Conservation (phyloP, 2,797 vertebrate genomes). For the Ara ararauna region DNA sequence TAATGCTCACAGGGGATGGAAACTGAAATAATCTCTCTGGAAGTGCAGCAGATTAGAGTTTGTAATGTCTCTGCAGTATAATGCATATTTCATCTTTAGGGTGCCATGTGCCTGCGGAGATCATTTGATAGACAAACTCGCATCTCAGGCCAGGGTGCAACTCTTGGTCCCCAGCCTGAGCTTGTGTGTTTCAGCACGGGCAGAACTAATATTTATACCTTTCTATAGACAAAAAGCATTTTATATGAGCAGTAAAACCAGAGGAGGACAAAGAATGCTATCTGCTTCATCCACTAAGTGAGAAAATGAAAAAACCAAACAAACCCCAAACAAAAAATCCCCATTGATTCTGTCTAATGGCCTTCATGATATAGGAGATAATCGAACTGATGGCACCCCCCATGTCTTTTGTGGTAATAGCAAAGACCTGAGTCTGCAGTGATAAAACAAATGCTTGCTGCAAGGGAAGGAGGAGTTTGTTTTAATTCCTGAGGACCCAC, state of each 20-base stretch:
- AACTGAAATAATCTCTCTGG: neutral
- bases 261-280: neutral
- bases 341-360: neutral
- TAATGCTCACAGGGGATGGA: neutral
- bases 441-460: neutral
- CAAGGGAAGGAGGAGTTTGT: neutral
- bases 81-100: neutral
- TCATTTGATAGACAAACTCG: neutral
- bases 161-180: neutral
- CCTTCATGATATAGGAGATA: neutral
- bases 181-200: neutral
- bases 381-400: neutral
- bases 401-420: neutral
- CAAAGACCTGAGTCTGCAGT: neutral
- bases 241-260: neutral
- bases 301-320: neutral
- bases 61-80: neutral
- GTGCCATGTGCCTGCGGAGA: neutral
- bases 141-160: neutral
- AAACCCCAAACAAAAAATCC: accelerated
- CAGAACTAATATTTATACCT: neutral
- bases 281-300: neutral
- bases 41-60: neutral
- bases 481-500: neutral
- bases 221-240: neutral